phyloP scores from a whole-genome alignment of 2,888 invertebrate species.

The Heterodera filipjevi region DNA sequence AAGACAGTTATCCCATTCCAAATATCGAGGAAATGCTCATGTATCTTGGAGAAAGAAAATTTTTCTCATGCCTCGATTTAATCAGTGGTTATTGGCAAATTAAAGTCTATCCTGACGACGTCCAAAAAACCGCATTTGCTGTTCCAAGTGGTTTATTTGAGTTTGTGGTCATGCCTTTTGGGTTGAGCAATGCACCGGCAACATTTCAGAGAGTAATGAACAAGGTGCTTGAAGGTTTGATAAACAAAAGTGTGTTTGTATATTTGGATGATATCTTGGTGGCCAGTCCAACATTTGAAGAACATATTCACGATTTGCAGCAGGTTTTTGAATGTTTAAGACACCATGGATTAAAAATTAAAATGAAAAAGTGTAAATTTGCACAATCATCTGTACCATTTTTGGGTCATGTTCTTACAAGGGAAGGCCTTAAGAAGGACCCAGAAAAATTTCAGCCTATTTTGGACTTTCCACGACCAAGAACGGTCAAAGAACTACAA shows the following conservation, averaged over 20 bases:
- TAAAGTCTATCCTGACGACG: neutral
- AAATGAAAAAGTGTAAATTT: slow-evolving; percentile 21
- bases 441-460: slow-evolving; percentile 11
- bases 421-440: neutral
- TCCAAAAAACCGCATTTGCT: slow-evolving; percentile 11
- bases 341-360: neutral
- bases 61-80: slow-evolving; percentile 11
- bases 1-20: neutral
- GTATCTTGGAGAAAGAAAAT: neutral
- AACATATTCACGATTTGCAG: neutral
- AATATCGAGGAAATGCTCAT: neutral
- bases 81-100: slow-evolving; percentile 15
- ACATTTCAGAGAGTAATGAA: slow-evolving; percentile 16
- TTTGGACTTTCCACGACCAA: slow-evolving; percentile 6
- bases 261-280: neutral
- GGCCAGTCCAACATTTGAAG: slow-evolving; percentile 1
- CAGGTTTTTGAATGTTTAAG: slow-evolving; percentile 7
- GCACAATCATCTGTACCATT: neutral
- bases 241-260: neutral
- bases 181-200: neutral
- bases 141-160: neutral
- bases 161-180: slow-evolving; percentile 16
- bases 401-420: slow-evolving; percentile 11
- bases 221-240: neutral
- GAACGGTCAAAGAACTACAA: neutral